A percentile compares a stretch with the other conserved stretches of the same genome.
Conservation (phyloP, 2,888 invertebrate species). For the Lepidocyrtoides sp. region DNA sequence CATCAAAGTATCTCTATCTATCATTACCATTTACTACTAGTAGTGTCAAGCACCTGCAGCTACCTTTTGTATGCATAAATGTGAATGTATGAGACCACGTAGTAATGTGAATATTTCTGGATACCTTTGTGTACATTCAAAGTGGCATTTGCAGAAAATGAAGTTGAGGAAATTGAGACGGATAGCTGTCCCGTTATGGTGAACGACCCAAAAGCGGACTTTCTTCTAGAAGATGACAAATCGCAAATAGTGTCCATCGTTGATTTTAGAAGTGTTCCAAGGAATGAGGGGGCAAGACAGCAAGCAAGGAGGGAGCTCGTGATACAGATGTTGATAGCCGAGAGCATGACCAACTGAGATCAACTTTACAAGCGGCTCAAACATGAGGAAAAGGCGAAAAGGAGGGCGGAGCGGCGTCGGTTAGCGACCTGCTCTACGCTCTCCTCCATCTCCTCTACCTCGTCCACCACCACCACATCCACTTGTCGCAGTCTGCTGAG, state of each 20-base stretch:
- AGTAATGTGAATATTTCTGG: conserved; percentile 48
- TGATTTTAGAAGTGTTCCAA: conserved; percentile 79
- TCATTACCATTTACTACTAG: no score
- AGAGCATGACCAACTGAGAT: conserved; percentile 83
- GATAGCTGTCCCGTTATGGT: conserved; percentile 71
- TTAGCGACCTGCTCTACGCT: conserved; percentile 61
- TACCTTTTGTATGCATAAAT: conserved; percentile 17
- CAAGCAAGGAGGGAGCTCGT: conserved; percentile 80
- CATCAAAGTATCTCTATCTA: neutral
- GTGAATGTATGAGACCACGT: conserved; percentile 37
- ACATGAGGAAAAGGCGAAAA: conserved; percentile 81
- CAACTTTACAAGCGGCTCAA: conserved; percentile 82
- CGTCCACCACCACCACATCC: conserved; percentile 46
- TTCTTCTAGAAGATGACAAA: conserved; percentile 79
- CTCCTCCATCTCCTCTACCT: conserved; percentile 39
- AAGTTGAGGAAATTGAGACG: conserved; percentile 67
- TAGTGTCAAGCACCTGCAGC: conserved; percentile 1
- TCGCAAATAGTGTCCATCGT: conserved; percentile 81
- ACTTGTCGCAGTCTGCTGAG: conserved; percentile 72
- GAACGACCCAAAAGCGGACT: conserved; percentile 64
- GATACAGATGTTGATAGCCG: conserved; percentile 82
- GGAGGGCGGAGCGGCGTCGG: conserved; percentile 74
- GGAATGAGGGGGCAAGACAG: conserved; percentile 77
- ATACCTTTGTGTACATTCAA: conserved; percentile 68
- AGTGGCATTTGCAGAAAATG: conserved; percentile 78